phyloP scores from a whole-genome alignment of 2,797 vertebrate species.

The Ptychadena robeensis region DNA sequence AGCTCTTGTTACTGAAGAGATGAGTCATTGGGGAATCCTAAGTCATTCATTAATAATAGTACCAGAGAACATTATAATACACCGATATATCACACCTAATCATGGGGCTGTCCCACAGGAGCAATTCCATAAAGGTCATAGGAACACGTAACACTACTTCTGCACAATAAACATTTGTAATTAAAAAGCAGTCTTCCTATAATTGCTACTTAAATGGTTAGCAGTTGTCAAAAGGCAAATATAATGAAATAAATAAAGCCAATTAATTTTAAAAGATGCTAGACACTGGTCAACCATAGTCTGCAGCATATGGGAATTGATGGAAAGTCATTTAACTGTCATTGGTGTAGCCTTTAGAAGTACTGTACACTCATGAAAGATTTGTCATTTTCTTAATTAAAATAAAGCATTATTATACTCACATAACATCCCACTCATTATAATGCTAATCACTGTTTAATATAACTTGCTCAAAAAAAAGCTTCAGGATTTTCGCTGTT shows the following conservation, averaged over 20 bases:
- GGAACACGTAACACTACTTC: background rate
- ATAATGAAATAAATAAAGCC: constrained; percentile 16
- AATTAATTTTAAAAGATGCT: background rate
- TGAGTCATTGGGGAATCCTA: background rate
- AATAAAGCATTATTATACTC: background rate
- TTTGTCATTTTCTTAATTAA: background rate
- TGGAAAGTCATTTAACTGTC: background rate
- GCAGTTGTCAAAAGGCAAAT: constrained; percentile 5
- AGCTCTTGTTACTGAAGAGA: background rate
- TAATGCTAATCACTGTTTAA: too few species aligned
- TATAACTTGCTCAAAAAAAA: too few species aligned
- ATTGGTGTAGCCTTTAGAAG: background rate
- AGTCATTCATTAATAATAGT: background rate
- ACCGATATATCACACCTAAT: background rate
- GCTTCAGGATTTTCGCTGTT: too few species aligned
- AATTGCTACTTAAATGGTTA: background rate
- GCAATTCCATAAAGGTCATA: constrained; percentile 22
- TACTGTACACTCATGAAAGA: background rate
- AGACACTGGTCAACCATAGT: background rate
- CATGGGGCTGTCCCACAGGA: background rate
- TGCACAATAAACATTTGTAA: constrained; percentile 17
- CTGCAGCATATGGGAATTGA: background rate
- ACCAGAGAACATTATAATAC: background rate
- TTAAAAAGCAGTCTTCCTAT: background rate
- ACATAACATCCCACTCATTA: too few species aligned